phyloP scores from a whole-genome alignment of 1,140 invertebrate genomes.

The Orius insidiosus region DNA sequence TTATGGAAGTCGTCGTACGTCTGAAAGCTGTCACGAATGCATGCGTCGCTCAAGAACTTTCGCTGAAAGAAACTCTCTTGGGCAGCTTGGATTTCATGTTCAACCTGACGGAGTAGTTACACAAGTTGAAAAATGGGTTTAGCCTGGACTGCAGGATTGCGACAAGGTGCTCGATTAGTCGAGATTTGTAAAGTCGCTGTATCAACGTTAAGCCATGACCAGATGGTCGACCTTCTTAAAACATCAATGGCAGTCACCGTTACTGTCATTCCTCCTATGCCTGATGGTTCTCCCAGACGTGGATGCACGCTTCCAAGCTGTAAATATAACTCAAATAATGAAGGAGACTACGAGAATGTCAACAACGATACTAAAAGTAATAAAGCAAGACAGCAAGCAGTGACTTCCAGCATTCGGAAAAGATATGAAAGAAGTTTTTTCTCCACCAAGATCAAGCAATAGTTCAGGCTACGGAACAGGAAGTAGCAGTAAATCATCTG shows the following conservation, averaged over 20 bases:
- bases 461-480: constrained; percentile 73
- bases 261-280: constrained; percentile 59
- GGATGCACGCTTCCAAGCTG: constrained; percentile 52
- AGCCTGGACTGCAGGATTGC: constrained; percentile 75
- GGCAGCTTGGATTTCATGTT: constrained; percentile 88
- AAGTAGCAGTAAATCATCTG: constrained; percentile 50
- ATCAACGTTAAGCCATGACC: constrained; percentile 75
- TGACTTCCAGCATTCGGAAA: constrained; percentile 38
- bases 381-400: constrained; percentile 29
- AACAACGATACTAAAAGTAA: constrained; percentile 26
- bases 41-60: constrained; percentile 54
- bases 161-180: constrained; percentile 75
- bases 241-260: constrained; percentile 74
- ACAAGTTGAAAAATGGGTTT: constrained; percentile 75
- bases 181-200: constrained; percentile 86
- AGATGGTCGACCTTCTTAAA: constrained; percentile 84
- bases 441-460: constrained; percentile 63
- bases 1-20: constrained; percentile 55
- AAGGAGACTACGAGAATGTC: constrained; percentile 57
- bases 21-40: constrained; percentile 54
- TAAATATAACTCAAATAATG: constrained; percentile 41
- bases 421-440: constrained; percentile 54
- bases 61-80: constrained; percentile 58
- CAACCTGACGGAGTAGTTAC: constrained; percentile 90
- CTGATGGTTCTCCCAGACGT: constrained; percentile 46